Evolutionary conservation across 2,888 invertebrate species (phyloP).

Genomic region (Petrophora chlorosata): DNA sequence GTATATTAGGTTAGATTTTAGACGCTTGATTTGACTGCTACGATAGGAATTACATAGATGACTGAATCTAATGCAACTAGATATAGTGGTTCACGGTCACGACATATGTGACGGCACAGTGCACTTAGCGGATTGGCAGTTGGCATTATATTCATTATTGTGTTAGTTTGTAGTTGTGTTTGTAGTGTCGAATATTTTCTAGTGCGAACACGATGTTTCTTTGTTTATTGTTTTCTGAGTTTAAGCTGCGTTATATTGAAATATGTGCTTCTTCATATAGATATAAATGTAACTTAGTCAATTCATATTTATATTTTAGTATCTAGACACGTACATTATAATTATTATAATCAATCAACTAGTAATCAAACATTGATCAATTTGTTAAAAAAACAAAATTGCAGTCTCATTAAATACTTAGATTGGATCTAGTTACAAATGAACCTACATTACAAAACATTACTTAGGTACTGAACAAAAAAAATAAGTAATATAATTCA

Average conservation of each 20-base stretch:
- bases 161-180: slow-evolving; percentile 11
- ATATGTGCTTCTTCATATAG: slow-evolving; percentile 19
- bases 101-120: slow-evolving; percentile 69
- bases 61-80: slow-evolving; percentile 61
- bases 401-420: neutral
- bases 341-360: too few species aligned
- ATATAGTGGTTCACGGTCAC: slow-evolving; percentile 56
- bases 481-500: slow-evolving; percentile 47
- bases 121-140: slow-evolving; percentile 67
- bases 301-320: slow-evolving; percentile 43
- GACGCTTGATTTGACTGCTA: slow-evolving; percentile 52
- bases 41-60: slow-evolving; percentile 53
- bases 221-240: slow-evolving; percentile 1
- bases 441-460: slow-evolving; percentile 15
- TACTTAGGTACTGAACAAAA: neutral
- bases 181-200: slow-evolving; percentile 6
- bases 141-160: slow-evolving; percentile 25
- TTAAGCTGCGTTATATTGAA: neutral
- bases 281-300: slow-evolving; percentile 54
- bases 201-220: slow-evolving; percentile 4
- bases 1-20: slow-evolving; percentile 72
- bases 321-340: slow-evolving; percentile 4
- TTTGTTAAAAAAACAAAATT: neutral
- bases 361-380: too few species aligned
- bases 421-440: neutral